Percentiles rank a stretch among this genome's conserved stretches.
These are phyloP conservation scores for Anoplophora glabripennis DNA, from an alignment of 1,140 invertebrate species.

Conservation along the genomic window DNA sequence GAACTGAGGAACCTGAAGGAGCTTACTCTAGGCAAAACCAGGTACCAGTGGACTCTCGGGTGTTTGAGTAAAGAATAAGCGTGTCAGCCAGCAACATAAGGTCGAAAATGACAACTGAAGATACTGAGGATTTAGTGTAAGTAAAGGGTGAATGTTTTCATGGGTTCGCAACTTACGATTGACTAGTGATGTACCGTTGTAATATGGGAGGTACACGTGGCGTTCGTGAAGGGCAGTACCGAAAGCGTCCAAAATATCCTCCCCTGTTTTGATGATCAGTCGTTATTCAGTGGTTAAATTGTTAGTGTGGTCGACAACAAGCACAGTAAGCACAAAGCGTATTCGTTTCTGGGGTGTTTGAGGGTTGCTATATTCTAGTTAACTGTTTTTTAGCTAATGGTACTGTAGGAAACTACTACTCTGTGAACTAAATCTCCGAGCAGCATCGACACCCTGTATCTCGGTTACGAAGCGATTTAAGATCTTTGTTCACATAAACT, in stretches of 20 bases:
- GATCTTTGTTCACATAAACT: no score
- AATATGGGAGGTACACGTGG: slow-evolving; percentile 73
- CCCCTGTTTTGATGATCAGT: slow-evolving; percentile 37
- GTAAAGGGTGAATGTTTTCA: background rate
- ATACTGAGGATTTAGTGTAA: background rate
- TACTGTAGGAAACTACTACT: no score
- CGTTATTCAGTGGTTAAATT: no score
- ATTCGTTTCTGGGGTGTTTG: background rate
- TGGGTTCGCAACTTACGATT: slow-evolving; percentile 64
- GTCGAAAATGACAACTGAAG: background rate
- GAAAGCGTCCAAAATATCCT: slow-evolving; percentile 52
- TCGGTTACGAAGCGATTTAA: no score
- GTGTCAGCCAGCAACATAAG: slow-evolving; percentile 8
- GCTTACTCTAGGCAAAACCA: no score
- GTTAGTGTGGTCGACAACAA: slow-evolving; percentile 1
- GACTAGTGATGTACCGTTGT: slow-evolving; percentile 71
- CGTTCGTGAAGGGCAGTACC: slow-evolving; percentile 69
- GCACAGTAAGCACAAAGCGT: slow-evolving; percentile 16
- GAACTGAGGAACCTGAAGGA: no score
- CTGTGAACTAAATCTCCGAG: no score
- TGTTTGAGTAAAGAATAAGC: slow-evolving; percentile 2
- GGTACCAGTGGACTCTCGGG: no score
- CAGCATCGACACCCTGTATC: no score
- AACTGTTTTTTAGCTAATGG: no score
- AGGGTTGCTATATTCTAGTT: no score